Base-by-base conservation (phyloP, 2,113 vertebrate genomes). In the Oenanthe oenanthe region DNA sequence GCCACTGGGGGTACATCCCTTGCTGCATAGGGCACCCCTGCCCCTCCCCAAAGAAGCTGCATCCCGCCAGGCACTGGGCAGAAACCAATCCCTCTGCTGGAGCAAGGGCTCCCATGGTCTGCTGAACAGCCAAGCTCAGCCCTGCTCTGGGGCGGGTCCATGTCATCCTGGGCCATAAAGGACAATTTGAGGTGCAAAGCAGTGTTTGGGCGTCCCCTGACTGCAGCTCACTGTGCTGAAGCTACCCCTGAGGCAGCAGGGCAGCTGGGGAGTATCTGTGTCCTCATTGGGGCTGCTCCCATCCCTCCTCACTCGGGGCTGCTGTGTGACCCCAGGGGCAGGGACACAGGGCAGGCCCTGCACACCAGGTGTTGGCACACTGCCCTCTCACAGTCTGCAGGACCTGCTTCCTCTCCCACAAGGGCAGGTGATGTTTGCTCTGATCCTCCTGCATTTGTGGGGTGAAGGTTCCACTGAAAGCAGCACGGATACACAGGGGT, bases 401-500 rank as follows among this genome's bases (percentile, higher is more conserved):
- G 38, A 82, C n/a, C 32, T 66, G 2, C 22, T 32, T 34, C 45
- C 66, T 53, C 54, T 71, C 42, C 17, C 70, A 56, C 0, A 0
- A 43, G 31, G 40, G 11, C 2, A 7, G 65, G 31, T 9, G 2
- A 51, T 42, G 57, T 32, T 32, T 56, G 47, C 29, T 94, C 31
- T 48, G 53, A 88, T 60, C 78, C n/a, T 68, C 51, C n/a, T 48
- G 2, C 2, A 4, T 53, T 40, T 70, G 19, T 26, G 38, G 17
- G 31, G 22, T 67, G 20, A 72, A 65, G 68, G 57, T 48, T 25
- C 40, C 21, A 43, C 42, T 1, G 1, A 65, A 68, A 70, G 25
- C 9, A 10, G 29, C 3, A 9, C 54, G 57, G 66, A 62, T 18
- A 24, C 0, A 0, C 8, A 29, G 4, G 2, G 28, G 17, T n/a